phyloP scores from a whole-genome alignment of 2,888 invertebrate species.

The Drosophila fulvimacula region DNA sequence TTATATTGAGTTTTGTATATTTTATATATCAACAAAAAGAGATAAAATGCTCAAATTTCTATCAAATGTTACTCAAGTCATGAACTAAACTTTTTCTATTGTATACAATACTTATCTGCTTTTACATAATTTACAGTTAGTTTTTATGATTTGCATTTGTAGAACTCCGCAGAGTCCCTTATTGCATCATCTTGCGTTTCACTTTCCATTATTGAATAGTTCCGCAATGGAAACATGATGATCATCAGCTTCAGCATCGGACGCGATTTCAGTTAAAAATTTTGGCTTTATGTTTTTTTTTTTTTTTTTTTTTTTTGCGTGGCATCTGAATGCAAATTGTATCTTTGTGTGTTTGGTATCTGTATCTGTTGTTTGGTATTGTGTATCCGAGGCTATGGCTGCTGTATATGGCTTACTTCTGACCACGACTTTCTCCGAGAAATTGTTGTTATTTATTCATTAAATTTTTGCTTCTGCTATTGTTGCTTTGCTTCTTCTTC shows the following conservation, averaged over 20 bases:
- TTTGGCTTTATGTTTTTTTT: background rate
- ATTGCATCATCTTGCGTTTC: slow-evolving; percentile 61
- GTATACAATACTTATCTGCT: background rate
- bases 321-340: slow-evolving; percentile 46
- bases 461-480: slow-evolving; percentile 74
- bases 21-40: too few relatives aligned
- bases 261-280: slow-evolving; percentile 19
- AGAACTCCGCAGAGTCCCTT: slow-evolving; percentile 15
- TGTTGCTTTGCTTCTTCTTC: slow-evolving; percentile 36
- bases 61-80: background rate
- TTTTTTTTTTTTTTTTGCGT: background rate
- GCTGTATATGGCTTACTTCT: slow-evolving; percentile 69
- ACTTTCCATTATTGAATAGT: slow-evolving; percentile 51
- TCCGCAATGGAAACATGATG: slow-evolving; percentile 19
- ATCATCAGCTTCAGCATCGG: slow-evolving; percentile 2
- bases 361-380: slow-evolving; percentile 41
- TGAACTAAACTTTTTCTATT: background rate
- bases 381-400: slow-evolving; percentile 55
- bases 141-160: background rate
- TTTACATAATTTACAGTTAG: background rate
- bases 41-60: too few relatives aligned
- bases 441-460: slow-evolving; percentile 77
- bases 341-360: slow-evolving; percentile 33
- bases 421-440: slow-evolving; percentile 74
- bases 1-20: too few relatives aligned